Conservation (phyloP, 2,113 vertebrate species). For the Xerus inauris region DNA sequence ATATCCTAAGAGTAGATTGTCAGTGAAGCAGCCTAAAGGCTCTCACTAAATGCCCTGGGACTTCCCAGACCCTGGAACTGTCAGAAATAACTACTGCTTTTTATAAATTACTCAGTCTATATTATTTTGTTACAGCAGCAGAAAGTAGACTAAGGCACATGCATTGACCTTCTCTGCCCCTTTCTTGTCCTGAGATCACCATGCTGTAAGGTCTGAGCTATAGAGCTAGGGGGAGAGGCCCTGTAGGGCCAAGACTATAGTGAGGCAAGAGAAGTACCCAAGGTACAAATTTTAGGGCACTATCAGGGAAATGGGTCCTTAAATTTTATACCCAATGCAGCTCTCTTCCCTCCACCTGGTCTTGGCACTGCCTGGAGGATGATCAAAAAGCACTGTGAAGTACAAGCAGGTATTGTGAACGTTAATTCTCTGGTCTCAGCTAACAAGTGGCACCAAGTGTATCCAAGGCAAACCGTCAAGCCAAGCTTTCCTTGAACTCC, state of each 20-base stretch:
- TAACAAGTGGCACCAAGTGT: neutral
- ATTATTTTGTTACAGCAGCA: neutral
- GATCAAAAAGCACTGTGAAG: neutral
- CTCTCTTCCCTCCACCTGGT: neutral
- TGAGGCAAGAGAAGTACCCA: neutral
- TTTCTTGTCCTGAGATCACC: neutral
- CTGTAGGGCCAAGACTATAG: neutral
- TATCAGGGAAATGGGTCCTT: neutral
- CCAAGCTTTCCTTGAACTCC: neutral
- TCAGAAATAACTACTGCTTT: no score
- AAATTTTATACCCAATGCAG: neutral
- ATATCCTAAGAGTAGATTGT: neutral
- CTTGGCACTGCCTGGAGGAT: neutral
- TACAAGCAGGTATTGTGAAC: neutral
- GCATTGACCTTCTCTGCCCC: neutral
- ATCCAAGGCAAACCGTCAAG: neutral
- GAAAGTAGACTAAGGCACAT: neutral
- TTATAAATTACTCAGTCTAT: no score
- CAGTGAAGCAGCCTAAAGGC: neutral
- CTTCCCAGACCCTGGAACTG: neutral
- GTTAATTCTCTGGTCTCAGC: neutral
- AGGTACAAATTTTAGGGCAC: neutral
- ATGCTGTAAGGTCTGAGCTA: neutral
- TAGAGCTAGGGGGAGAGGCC: neutral
- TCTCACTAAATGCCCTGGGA: neutral